Base-by-base conservation (phyloP, 2,113 vertebrate species). In the Xyrauchen texanus region DNA sequence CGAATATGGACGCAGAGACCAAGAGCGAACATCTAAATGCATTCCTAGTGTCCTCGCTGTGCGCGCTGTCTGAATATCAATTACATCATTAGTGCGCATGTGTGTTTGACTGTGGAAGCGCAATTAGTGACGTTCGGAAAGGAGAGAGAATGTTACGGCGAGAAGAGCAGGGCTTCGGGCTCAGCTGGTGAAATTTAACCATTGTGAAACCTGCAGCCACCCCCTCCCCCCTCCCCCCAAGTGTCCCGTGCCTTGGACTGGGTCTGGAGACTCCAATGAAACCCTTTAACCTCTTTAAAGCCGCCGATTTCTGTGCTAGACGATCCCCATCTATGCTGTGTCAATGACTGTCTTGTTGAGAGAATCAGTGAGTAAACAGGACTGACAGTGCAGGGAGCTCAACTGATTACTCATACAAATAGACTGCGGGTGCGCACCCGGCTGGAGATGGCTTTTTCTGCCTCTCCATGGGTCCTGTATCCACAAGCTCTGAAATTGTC, bases 361-460 rank as follows among this genome's bases (percentile, higher is more conserved):
- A 96, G 96, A 96, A 97, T 97, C 95, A 94, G 94, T 96, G 93
- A 94, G 94, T 97, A 96, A 97, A 98, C 93, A 95, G 94, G 93
- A 93, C 93, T 95, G 96, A 96, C 94, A 95, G 95, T 94, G 92
- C 93, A 85, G 82, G 92, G 94, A 91, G 95, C 93, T 94, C 94
- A 94, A 92, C 94, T 97, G 95, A 96, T 96, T 96, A 95, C 95
- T 96, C 95, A 95, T 94, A 96, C 95, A 97, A 97, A 97, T 96
- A 95, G 95, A 96, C 94, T 93, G 94, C 94, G 96, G 94, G 93
- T 93, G 94, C 91, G 93, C 90, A 92, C 92, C 89, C 46, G 55
- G 70, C 70, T 91, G 91, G 92, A 94, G 94, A 94, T 94, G 93
- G 91, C 93, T 92, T 93, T 94, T 93, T 96, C 90, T 90, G 91